Evolutionary conservation across 2,113 vertebrate genomes (phyloP), one percentile per base, ranked within the genome.

Genomic region (Rhombomys opimus): DNA sequence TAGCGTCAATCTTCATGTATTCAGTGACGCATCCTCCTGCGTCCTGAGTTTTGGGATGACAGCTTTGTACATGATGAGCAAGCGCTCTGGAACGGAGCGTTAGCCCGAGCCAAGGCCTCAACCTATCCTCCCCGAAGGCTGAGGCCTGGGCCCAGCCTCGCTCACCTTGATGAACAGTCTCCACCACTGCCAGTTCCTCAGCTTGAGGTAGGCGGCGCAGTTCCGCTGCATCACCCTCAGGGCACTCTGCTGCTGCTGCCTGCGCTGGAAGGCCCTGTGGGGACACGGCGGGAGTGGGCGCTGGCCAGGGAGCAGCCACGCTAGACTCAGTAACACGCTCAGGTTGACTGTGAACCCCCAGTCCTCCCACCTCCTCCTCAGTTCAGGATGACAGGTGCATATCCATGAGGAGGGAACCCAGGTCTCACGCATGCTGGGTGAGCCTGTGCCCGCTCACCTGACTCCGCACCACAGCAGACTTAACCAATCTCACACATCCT

Each of bases 151-250:
- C 41, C 2, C 61, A 38, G 27, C 27, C 63, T 22, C 9, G 57
- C 92, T 70, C 97, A 99, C 99, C 99, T 99, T 99, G 89, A 98
- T 99, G 97, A 99, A 99, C 46, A 99, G 98, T 12, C 99, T 98
- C 99, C 99, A 99, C 99, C 99, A 99, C 95, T 99, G 99, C 99
- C 99, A 99, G 98, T 99, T 99, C 78, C 99, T 98, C 92, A 99
- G 98, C 96, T 99, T 99, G 94, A 99, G 99, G 98, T 99, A 99
- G 63, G 99, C 99, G 0, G 99, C 99, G 20, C 99, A 99, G 98
- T 99, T 99, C 91, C 99, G 98, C 98, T 99, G 99, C 99, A 99
- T 99, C 89, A 99, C 99, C 54, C 99, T 97, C 70, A 99, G 96
- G 3, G 99, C 99, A 0, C 99, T 99, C 96, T 99, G 98, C 98